phyloP scores from a whole-genome alignment of 2,113 vertebrate genomes.

The Chionodraco myersi region DNA sequence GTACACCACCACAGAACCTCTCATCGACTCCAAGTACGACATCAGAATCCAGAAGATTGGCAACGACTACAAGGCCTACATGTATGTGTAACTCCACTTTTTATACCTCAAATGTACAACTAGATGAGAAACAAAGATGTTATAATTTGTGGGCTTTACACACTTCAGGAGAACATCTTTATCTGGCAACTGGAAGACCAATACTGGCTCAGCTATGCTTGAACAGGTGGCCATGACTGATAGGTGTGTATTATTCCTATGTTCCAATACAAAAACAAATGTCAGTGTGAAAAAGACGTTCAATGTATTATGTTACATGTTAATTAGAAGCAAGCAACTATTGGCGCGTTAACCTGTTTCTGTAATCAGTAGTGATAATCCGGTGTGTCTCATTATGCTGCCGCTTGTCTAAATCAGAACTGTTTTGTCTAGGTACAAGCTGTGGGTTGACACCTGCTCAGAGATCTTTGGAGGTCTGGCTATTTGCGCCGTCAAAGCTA shows the following conservation, averaged over 20 bases:
- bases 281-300: neutral
- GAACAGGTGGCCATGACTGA: slow-evolving; percentile 99
- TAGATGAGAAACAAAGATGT: neutral
- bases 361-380: neutral
- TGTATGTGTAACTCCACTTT: slow-evolving; percentile 80
- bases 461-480: slow-evolving; percentile 96
- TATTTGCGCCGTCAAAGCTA: slow-evolving; percentile 97
- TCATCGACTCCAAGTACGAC: slow-evolving; percentile 97
- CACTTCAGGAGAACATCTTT: slow-evolving; percentile 94
- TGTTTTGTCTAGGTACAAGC: slow-evolving; percentile 89
- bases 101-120: neutral
- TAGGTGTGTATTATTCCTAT: slow-evolving; percentile 81
- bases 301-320: neutral
- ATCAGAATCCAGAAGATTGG: slow-evolving; percentile 99
- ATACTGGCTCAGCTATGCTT: slow-evolving; percentile 97
- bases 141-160: slow-evolving; percentile 3
- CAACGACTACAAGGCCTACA: slow-evolving; percentile 98
- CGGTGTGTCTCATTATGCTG: neutral
- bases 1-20: slow-evolving; percentile 96
- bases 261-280: neutral
- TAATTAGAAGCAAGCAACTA: neutral
- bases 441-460: slow-evolving; percentile 96
- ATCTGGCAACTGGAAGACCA: slow-evolving; percentile 99
- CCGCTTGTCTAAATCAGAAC: neutral
- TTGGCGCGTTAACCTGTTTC: neutral